Conservation (phyloP, 2,113 vertebrate genomes). For the Zosterops borbonicus region DNA sequence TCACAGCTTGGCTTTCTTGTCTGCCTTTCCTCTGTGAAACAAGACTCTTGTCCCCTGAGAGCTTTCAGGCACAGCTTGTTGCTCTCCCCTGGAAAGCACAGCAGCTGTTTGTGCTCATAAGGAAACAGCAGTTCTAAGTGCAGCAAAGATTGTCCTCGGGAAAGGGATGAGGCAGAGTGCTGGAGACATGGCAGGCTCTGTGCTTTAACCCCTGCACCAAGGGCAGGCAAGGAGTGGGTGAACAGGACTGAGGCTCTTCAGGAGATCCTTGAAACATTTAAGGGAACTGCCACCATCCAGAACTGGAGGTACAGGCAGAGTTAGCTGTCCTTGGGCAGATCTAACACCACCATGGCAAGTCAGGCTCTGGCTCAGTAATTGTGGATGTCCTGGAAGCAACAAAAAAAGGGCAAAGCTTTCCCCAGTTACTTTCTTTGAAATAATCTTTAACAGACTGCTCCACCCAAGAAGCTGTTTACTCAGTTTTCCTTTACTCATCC, state of each 20-base stretch:
- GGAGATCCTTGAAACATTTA: background rate
- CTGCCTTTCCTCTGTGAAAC: background rate
- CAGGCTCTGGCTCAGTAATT: background rate
- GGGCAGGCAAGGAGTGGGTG: background rate
- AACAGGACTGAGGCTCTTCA: background rate
- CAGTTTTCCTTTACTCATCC: background rate
- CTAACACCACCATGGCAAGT: background rate
- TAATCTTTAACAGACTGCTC: background rate
- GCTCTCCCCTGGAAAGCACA: background rate
- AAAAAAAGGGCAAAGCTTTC: background rate
- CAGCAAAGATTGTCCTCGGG: background rate
- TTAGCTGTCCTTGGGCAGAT: background rate
- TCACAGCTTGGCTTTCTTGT: background rate
- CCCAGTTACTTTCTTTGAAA: background rate
- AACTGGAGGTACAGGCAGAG: background rate
- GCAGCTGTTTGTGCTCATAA: background rate
- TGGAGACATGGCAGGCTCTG: background rate
- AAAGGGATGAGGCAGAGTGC: background rate
- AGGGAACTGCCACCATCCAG: background rate
- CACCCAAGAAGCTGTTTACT: background rate
- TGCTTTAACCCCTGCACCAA: background rate
- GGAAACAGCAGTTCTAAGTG: background rate
- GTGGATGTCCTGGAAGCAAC: background rate
- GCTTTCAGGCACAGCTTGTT: background rate
- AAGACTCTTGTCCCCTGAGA: background rate